phyloP scores from a whole-genome alignment of 1,140 invertebrate genomes.

The Drosophila kepulauana region DNA sequence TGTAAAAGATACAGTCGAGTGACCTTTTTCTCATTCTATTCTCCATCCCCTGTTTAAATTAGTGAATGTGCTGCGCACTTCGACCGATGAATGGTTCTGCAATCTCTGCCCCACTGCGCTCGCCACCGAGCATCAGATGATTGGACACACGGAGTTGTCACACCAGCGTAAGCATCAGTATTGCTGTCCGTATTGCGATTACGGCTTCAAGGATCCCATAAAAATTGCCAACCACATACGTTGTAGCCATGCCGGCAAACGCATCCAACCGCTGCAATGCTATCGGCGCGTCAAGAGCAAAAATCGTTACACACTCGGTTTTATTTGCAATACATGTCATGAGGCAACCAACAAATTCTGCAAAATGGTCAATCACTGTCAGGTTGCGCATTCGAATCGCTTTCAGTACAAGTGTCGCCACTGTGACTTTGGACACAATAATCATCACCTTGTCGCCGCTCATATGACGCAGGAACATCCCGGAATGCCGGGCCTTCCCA shows the following conservation, averaged over 20 bases:
- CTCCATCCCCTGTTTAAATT: not conserved
- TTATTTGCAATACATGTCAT: constrained; percentile 50
- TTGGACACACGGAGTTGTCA: constrained; percentile 15
- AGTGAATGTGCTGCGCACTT: not conserved
- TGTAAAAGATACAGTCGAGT: too few relatives aligned
- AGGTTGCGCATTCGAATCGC: constrained; percentile 7
- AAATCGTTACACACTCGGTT: constrained; percentile 34
- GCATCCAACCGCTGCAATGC: constrained; percentile 38
- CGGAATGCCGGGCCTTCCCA: not conserved
- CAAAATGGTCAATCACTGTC: constrained; percentile 42
- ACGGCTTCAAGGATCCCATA: not conserved
- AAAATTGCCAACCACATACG: constrained; percentile 36
- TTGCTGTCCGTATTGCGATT: constrained; percentile 36
- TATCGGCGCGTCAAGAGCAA: constrained; percentile 23
- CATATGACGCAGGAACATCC: constrained; percentile 36
- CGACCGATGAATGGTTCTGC: constrained; percentile 17
- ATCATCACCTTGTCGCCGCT: constrained; percentile 19
- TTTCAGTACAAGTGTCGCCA: constrained; percentile 49
- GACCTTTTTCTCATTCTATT: too few relatives aligned
- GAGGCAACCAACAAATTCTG: not conserved
- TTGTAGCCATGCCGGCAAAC: not conserved
- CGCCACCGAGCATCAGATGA: not conserved
- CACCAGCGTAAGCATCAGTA: constrained; percentile 34
- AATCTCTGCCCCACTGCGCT: constrained; percentile 39
- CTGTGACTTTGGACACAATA: constrained; percentile 1